These are phyloP conservation scores for Agraylea sexmaculata DNA, from an alignment of 1,140 invertebrate species.

Conservation along the genomic window DNA sequence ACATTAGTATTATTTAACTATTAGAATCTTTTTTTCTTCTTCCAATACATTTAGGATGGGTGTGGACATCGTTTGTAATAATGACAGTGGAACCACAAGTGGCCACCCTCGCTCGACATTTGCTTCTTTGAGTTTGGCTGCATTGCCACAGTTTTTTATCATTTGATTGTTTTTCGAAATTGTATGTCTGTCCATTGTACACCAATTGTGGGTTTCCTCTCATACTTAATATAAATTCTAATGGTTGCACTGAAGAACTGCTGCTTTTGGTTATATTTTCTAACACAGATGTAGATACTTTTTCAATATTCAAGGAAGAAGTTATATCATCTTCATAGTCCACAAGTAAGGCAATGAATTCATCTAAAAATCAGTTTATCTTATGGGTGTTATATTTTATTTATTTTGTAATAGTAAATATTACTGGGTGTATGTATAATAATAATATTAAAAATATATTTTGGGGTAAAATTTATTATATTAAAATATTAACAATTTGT, in stretches of 20 bases:
- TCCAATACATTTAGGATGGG: slow-evolving; percentile 15
- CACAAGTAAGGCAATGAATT: slow-evolving; percentile 13
- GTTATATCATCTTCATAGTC: slow-evolving; percentile 12
- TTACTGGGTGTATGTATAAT: no score
- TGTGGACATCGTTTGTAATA: slow-evolving; percentile 14
- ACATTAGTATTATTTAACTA: no score
- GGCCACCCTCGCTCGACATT: slow-evolving; percentile 15
- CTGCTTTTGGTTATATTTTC: neutral
- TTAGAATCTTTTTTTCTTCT: no score
- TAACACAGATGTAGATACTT: neutral
- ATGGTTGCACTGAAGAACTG: neutral
- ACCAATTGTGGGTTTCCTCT: slow-evolving; percentile 19
- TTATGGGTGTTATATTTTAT: no score
- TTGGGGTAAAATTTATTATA: no score
- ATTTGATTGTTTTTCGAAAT: slow-evolving; percentile 17
- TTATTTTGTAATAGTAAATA: no score
- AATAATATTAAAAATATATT: no score
- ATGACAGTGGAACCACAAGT: slow-evolving; percentile 14
- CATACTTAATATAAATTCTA: slow-evolving; percentile 17
- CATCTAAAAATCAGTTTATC: no score
- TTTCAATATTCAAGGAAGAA: slow-evolving; percentile 1
- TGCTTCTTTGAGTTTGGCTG: slow-evolving; percentile 13
- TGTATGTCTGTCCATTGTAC: slow-evolving; percentile 19
- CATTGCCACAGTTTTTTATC: slow-evolving; percentile 19
- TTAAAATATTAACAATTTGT: no score